These are phyloP conservation scores for Tetrapedia diversipes DNA, from an alignment of 2,888 invertebrate genomes.

Conservation along the genomic window DNA sequence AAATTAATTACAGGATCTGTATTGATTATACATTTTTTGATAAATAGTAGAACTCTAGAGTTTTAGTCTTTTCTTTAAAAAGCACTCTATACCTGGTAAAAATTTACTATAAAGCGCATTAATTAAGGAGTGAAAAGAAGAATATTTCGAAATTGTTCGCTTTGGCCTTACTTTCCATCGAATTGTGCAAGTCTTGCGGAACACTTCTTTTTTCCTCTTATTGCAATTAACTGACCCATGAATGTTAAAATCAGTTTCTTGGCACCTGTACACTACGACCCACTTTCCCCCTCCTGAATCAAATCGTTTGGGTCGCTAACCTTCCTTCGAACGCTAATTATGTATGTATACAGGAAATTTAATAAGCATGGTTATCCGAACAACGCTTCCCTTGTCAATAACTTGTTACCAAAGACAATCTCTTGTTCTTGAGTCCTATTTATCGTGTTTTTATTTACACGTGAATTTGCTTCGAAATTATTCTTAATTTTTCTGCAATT, in stretches of 20 bases:
- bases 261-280: slow-evolving; percentile 40
- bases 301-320: slow-evolving; percentile 36
- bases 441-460: no score
- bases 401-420: neutral
- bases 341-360: no score
- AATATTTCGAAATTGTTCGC: neutral
- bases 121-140: neutral
- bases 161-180: neutral
- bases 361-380: no score
- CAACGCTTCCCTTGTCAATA: slow-evolving; percentile 25
- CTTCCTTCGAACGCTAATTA: slow-evolving; percentile 32
- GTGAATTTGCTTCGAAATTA: no score
- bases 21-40: no score
- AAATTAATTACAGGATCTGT: no score
- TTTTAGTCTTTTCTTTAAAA: no score
- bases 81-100: no score
- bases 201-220: slow-evolving; percentile 2
- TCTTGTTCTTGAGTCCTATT: neutral
- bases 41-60: no score
- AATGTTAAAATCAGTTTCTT: slow-evolving; percentile 49
- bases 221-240: slow-evolving; percentile 13
- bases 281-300: slow-evolving; percentile 50
- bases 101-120: neutral
- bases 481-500: neutral
- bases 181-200: neutral